Percentiles rank a stretch among this genome's conserved stretches.
These are phyloP conservation scores for Drosophila greeni DNA, from an alignment of 2,888 invertebrate genomes.

Conservation along the genomic window DNA sequence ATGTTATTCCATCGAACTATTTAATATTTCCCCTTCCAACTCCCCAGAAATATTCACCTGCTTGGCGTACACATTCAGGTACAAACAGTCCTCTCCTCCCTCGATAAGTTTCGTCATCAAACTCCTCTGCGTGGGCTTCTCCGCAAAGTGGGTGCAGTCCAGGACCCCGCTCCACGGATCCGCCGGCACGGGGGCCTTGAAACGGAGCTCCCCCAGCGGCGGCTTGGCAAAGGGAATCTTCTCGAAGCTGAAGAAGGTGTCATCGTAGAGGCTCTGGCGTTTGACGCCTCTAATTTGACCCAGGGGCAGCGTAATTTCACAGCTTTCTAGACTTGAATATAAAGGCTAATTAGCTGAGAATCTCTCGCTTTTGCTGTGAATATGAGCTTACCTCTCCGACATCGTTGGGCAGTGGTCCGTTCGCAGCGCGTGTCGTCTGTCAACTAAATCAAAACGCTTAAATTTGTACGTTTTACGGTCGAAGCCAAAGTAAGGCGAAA, in stretches of 20 bases:
- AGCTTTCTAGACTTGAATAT: slow-evolving; percentile 35
- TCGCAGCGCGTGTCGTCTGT: slow-evolving; percentile 18
- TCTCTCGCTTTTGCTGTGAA: too few species aligned
- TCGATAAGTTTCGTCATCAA: slow-evolving; percentile 57
- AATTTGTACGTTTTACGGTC: background rate
- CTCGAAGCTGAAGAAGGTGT: slow-evolving; percentile 71
- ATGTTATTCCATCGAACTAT: too few species aligned
- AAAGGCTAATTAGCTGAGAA: slow-evolving; percentile 2
- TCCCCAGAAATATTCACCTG: slow-evolving; percentile 53
- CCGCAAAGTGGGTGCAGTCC: slow-evolving; percentile 74
- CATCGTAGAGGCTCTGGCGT: slow-evolving; percentile 52
- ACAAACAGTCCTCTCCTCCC: slow-evolving; percentile 80
- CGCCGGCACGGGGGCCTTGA: slow-evolving; percentile 77
- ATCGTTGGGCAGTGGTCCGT: slow-evolving; percentile 25
- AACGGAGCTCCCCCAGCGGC: slow-evolving; percentile 69
- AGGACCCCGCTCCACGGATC: slow-evolving; percentile 77
- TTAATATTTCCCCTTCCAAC: background rate
- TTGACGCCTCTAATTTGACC: slow-evolving; percentile 57
- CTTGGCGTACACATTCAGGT: slow-evolving; percentile 79
- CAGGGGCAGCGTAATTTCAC: slow-evolving; percentile 52
- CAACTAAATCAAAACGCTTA: slow-evolving; percentile 34
- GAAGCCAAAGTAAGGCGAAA: slow-evolving; percentile 13
- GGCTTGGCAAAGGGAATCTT: slow-evolving; percentile 73
- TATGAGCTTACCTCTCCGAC: slow-evolving; percentile 46
- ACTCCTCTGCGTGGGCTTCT: slow-evolving; percentile 73